Evolutionary conservation across 2,797 vertebrate species (phyloP).

Genomic region (Ateles fusciceps): DNA sequence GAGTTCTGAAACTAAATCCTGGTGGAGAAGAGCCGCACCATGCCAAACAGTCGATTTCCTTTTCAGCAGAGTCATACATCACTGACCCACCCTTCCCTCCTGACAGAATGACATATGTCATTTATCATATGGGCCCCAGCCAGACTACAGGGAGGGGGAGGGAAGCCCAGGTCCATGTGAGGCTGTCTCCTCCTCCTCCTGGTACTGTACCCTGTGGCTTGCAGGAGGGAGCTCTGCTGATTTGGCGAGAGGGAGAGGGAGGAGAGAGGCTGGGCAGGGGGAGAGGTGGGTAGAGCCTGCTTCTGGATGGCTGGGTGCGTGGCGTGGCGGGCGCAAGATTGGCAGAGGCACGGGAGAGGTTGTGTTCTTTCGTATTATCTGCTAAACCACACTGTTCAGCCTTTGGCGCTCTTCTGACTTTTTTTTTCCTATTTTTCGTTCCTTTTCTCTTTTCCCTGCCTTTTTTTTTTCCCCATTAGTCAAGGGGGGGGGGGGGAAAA

Average conservation of each 20-base stretch:
- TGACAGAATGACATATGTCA: constrained; percentile 99
- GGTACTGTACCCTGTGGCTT: background rate
- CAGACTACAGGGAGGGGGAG: constrained; percentile 87
- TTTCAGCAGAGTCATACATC: constrained; percentile 97
- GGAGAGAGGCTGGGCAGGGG: constrained; percentile 21
- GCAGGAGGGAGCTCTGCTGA: constrained; percentile 36
- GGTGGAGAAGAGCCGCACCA: constrained; percentile 92
- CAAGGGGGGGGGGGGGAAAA: background rate
- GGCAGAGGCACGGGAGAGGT: constrained; percentile 69
- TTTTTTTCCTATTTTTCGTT: background rate
- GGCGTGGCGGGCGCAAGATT: constrained; percentile 60
- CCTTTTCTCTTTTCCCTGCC: background rate
- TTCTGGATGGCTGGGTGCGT: constrained; percentile 33
- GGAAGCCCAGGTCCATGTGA: constrained; percentile 59
- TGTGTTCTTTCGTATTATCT: constrained; percentile 21
- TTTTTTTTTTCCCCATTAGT: background rate
- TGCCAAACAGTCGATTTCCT: constrained; percentile 99
- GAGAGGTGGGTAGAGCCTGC: constrained; percentile 53
- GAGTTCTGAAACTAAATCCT: constrained; percentile 97
- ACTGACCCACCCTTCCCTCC: constrained; percentile 97
- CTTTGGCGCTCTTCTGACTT: background rate
- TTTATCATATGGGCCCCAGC: constrained; percentile 96
- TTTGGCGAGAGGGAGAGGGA: constrained; percentile 27
- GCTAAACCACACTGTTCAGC: constrained; percentile 46
- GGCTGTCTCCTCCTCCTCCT: constrained; percentile 59